Evolutionary conservation across 2,888 invertebrate species (phyloP).

Genomic region (Erpobdella octoculata): DNA sequence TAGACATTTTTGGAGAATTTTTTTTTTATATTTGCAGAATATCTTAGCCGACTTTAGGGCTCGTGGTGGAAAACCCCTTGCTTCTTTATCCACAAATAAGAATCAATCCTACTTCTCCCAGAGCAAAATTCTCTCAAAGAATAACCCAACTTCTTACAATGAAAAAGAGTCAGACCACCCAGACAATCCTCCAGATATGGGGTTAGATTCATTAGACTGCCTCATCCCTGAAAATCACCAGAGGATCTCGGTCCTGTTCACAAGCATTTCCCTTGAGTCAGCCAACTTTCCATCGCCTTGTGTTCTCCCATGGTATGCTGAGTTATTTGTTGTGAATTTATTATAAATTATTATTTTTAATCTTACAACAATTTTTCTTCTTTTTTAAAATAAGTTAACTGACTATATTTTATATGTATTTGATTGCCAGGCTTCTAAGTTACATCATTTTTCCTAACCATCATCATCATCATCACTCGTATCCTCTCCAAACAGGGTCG

Average conservation of each 20-base stretch:
- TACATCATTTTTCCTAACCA: background rate
- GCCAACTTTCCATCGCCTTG: constrained; percentile 77
- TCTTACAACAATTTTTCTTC: no score
- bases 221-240: constrained; percentile 59
- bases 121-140: background rate
- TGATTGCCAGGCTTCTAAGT: background rate
- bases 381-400: no score
- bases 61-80: constrained; percentile 62
- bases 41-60: constrained; percentile 78
- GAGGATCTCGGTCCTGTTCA: constrained; percentile 76
- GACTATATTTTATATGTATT: no score
- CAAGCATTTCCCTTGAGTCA: constrained; percentile 71
- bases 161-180: background rate
- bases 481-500: constrained; percentile 59
- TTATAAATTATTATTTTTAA: background rate
- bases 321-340: background rate
- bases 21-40: constrained; percentile 55
- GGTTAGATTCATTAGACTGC: constrained; percentile 43
- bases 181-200: background rate
- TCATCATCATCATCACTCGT: background rate
- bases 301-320: constrained; percentile 70
- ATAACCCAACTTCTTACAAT: background rate
- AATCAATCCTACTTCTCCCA: background rate
- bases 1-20: background rate
- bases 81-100: no score